phyloP scores from a whole-genome alignment of 2,797 vertebrate genomes.

The Thunnus albacares region DNA sequence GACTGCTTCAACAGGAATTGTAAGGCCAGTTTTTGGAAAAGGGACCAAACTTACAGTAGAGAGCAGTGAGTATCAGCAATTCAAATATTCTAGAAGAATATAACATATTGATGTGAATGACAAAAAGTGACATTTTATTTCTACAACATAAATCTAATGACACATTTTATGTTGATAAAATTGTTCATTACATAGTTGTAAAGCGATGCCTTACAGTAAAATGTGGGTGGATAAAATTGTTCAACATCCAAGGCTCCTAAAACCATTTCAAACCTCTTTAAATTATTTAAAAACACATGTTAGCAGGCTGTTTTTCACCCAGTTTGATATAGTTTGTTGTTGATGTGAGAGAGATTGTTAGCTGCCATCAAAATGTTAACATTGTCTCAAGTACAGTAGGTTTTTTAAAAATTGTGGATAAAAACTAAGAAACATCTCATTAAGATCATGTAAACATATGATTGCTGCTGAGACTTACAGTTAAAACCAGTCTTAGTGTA shows the following conservation, averaged over 20 bases:
- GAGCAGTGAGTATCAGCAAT: conserved; percentile 11
- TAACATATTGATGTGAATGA: not conserved
- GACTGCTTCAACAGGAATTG: conserved; percentile 4
- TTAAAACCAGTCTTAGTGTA: no score
- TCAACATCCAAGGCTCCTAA: not conserved
- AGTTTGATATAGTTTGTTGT: not conserved
- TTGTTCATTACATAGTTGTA: no score
- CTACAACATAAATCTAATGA: not conserved
- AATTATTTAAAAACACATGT: not conserved
- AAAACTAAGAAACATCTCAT: no score
- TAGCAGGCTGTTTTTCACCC: not conserved
- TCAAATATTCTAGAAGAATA: not conserved
- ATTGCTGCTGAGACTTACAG: no score
- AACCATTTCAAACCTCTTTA: not conserved
- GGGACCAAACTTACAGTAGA: not conserved
- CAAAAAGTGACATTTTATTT: no score
- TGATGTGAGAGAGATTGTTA: not conserved
- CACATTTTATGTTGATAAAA: not conserved
- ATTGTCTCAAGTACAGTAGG: no score
- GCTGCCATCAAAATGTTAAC: not conserved
- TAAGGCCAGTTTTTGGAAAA: conserved; percentile 15
- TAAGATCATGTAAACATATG: no score
- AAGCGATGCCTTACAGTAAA: no score
- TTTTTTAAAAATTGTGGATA: no score
- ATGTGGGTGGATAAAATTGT: not conserved